These are phyloP conservation scores for Xenopus tropicalis DNA, from an alignment of 2,113 vertebrate species.

Conservation along the genomic window UCB_Xtro_10.0 CM004445.2:33127501-33128000, in stretches of 20 bases:
- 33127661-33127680: neutral
- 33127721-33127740: neutral
- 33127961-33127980: neutral
- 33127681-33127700: neutral
- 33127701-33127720: neutral
- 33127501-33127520: no score
- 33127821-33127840: slow-evolving; percentile 3
- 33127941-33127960: neutral
- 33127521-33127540: no score
- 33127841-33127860: slow-evolving; percentile 19
- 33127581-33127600: no score
- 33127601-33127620: neutral
- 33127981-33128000: neutral
- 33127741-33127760: slow-evolving; percentile 8
- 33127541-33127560: no score
- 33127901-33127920: neutral
- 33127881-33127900: neutral
- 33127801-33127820: slow-evolving; percentile 12
- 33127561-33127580: no score
- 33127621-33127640: neutral
- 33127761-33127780: slow-evolving; percentile 2
- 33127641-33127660: slow-evolving; percentile 1
- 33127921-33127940: neutral
- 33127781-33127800: slow-evolving; percentile 1
- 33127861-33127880: neutral